Conservation (phyloP, 2,888 invertebrate species). For the Rhimphoctona megacephalus region DNA sequence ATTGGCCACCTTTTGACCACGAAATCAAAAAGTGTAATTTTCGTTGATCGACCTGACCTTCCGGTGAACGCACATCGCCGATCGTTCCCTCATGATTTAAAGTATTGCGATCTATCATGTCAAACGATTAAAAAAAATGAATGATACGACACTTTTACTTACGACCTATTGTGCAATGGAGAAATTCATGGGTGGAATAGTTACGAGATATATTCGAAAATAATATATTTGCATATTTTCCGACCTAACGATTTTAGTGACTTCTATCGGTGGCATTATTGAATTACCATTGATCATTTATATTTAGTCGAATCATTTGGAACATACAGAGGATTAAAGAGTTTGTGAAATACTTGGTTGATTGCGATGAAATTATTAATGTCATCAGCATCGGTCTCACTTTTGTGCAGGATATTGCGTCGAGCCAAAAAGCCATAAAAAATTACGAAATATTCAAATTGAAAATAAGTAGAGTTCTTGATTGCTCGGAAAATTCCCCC, state of each 20-base stretch:
- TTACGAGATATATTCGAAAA: background rate
- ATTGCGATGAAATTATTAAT: background rate
- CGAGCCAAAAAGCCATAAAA: background rate
- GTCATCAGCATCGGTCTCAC: too few species aligned
- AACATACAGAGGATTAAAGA: background rate
- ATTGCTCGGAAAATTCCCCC: too few species aligned
- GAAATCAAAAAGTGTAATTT: constrained; percentile 49
- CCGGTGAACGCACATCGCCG: constrained; percentile 32
- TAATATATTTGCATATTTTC: background rate
- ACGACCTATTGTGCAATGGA: background rate
- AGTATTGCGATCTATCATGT: constrained; percentile 49
- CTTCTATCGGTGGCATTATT: background rate
- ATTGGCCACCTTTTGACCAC: constrained; percentile 18
- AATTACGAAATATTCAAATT: too few species aligned
- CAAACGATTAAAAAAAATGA: constrained; percentile 6
- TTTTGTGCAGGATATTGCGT: too few species aligned
- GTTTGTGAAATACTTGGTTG: background rate
- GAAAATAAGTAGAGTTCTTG: too few species aligned
- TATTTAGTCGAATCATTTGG: background rate
- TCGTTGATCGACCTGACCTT: constrained; percentile 41
- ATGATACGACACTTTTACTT: constrained; percentile 5
- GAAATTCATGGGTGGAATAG: background rate
- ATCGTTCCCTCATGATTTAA: background rate
- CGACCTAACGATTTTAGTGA: background rate
- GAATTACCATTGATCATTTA: background rate